These are phyloP conservation scores for Oscheius sp. DNA, from an alignment of 2,888 invertebrate genomes.

Conservation along the genomic window DNA sequence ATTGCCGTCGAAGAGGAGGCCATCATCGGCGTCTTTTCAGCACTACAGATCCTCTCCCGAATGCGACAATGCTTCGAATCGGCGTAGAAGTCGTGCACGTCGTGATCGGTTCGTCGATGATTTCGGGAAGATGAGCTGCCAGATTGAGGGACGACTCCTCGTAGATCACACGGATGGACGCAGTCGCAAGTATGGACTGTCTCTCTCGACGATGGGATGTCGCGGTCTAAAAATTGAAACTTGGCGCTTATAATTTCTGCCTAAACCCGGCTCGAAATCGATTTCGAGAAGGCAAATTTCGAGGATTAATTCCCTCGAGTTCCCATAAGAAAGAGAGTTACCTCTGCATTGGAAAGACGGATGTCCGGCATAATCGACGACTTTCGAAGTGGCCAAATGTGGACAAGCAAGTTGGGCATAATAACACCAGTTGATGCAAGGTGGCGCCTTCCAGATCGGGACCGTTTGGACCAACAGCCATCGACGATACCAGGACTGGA, in stretches of 20 bases:
- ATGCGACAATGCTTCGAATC: slow-evolving; percentile 56
- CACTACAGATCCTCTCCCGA: slow-evolving; percentile 43
- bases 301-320: background rate
- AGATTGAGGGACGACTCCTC: slow-evolving; percentile 38
- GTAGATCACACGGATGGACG: slow-evolving; percentile 66
- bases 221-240: slow-evolving; percentile 55
- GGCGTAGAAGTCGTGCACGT: slow-evolving; percentile 63
- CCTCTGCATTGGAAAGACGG: slow-evolving; percentile 68
- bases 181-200: slow-evolving; percentile 56
- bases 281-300: background rate
- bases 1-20: background rate
- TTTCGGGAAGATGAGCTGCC: slow-evolving; percentile 29
- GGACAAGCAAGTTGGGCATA: slow-evolving; percentile 69
- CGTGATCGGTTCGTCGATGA: slow-evolving; percentile 23
- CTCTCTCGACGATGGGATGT: slow-evolving; percentile 53
- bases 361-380: slow-evolving; percentile 69
- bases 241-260: slow-evolving; percentile 12
- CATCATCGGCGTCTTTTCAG: slow-evolving; percentile 1
- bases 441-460: slow-evolving; percentile 44
- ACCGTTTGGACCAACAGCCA: slow-evolving; percentile 60
- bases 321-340: slow-evolving; percentile 30
- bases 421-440: slow-evolving; percentile 70
- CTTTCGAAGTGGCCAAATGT: slow-evolving; percentile 65
- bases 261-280: slow-evolving; percentile 13
- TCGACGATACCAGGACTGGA: slow-evolving; percentile 68